These are phyloP conservation scores for Stomorhina lunata DNA, from an alignment of 2,888 invertebrate genomes.

Conservation along the genomic window DNA sequence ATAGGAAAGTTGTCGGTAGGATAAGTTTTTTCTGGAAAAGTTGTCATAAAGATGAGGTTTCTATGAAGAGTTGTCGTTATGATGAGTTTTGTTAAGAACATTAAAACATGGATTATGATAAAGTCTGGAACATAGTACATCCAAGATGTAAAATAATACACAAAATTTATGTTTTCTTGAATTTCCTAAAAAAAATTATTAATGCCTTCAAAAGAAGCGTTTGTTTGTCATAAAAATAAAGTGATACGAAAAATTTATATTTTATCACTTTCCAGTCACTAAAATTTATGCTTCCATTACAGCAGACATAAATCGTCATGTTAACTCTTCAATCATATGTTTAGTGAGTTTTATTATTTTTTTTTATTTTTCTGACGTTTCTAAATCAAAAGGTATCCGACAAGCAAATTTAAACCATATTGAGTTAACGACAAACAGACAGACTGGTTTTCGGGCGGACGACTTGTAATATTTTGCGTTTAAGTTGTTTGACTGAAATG, in stretches of 20 bases:
- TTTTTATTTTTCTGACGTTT: not conserved
- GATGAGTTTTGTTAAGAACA: too few relatives aligned
- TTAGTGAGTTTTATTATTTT: slow-evolving; percentile 8
- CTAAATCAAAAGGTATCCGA: slow-evolving; percentile 46
- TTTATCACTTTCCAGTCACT: slow-evolving; percentile 8
- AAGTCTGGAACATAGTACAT: too few relatives aligned
- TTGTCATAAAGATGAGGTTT: too few relatives aligned
- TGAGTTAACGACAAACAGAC: slow-evolving; percentile 17
- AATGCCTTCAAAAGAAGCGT: not conserved
- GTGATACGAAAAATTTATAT: not conserved
- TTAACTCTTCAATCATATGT: slow-evolving; percentile 51
- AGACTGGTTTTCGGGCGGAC: slow-evolving; percentile 7
- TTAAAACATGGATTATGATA: too few relatives aligned
- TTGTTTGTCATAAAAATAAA: too few relatives aligned
- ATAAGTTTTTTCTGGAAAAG: too few relatives aligned
- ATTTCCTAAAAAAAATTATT: too few relatives aligned
- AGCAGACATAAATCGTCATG: slow-evolving; percentile 51
- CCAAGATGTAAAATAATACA: too few relatives aligned
- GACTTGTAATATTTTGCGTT: not conserved
- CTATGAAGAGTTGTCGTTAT: too few relatives aligned
- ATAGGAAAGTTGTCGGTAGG: too few relatives aligned
- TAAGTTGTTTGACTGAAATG: slow-evolving; percentile 1
- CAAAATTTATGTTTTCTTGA: too few relatives aligned
- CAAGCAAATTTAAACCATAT: slow-evolving; percentile 37
- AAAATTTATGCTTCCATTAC: slow-evolving; percentile 37